Evolutionary conservation across 1,140 invertebrate genomes (phyloP).

Genomic region (Scaptomyza pallida): DNA sequence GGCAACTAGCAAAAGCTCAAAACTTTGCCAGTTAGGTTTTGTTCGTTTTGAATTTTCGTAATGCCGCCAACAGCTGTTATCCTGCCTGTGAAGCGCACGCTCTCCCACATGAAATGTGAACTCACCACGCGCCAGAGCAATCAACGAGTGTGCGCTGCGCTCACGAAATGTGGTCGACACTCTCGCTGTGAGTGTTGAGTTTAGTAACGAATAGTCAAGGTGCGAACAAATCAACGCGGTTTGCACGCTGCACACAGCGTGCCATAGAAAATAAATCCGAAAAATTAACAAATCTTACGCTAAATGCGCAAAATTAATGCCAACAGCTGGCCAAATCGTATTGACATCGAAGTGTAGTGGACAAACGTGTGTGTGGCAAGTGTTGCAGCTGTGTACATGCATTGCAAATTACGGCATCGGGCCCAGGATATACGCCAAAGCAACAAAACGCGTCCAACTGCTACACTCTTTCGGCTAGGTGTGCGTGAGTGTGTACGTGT

Average conservation of each 20-base stretch:
- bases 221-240: slow-evolving; percentile 82
- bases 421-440: slow-evolving; percentile 66
- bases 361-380: not conserved
- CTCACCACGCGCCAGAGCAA: slow-evolving; percentile 53
- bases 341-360: slow-evolving; percentile 1
- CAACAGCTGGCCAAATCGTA: slow-evolving; percentile 3
- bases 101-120: slow-evolving; percentile 29
- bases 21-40: too few species aligned
- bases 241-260: slow-evolving; percentile 73
- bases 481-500: slow-evolving; percentile 38
- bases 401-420: slow-evolving; percentile 76
- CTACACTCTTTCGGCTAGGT: slow-evolving; percentile 60
- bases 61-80: slow-evolving; percentile 57
- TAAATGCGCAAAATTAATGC: slow-evolving; percentile 32
- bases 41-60: slow-evolving; percentile 16
- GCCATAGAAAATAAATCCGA: slow-evolving; percentile 70
- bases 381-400: slow-evolving; percentile 24
- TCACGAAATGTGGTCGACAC: slow-evolving; percentile 39
- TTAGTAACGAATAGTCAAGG: slow-evolving; percentile 79
- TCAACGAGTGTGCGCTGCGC: slow-evolving; percentile 56
- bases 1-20: not conserved
- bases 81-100: slow-evolving; percentile 52
- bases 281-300: slow-evolving; percentile 61
- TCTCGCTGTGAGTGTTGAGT: slow-evolving; percentile 56
- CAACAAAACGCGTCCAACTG: slow-evolving; percentile 64